A percentile compares a stretch with the other conserved stretches of the same genome.
These are phyloP conservation scores for Australoheros scitulus DNA, from an alignment of 2,113 vertebrate genomes.

Conservation along the genomic window DNA sequence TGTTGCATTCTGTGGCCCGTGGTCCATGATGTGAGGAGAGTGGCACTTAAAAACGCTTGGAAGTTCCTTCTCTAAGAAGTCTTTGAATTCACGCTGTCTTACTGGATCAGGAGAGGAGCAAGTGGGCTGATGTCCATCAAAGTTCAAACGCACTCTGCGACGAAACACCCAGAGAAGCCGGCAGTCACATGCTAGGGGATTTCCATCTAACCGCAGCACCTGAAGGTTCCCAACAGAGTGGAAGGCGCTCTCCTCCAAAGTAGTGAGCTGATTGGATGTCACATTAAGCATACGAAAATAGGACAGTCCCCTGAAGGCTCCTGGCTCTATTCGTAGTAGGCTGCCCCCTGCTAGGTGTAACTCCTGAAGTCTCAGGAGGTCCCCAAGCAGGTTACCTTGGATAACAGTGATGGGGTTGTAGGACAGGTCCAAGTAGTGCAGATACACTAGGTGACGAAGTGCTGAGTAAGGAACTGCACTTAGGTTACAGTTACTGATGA, in stretches of 20 bases:
- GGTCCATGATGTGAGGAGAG: conserved; percentile 80
- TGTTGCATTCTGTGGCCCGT: conserved; percentile 72
- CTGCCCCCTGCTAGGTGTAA: conserved; percentile 84
- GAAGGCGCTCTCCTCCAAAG: conserved; percentile 86
- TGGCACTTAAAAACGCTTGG: conserved; percentile 84
- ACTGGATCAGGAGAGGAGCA: conserved; percentile 78
- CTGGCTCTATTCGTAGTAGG: conserved; percentile 83
- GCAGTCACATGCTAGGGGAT: conserved; percentile 90
- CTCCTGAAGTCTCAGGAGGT: conserved; percentile 85
- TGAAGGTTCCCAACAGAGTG: conserved; percentile 86
- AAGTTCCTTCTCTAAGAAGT: conserved; percentile 84
- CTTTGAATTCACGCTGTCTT: conserved; percentile 80
- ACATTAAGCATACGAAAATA: conserved; percentile 86
- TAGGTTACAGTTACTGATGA: conserved; percentile 85
- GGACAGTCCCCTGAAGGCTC: conserved; percentile 84
- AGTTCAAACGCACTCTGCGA: conserved; percentile 79
- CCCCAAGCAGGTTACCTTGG: conserved; percentile 75
- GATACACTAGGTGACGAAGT: conserved; percentile 82
- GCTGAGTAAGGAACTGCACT: conserved; percentile 83
- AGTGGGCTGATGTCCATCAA: conserved; percentile 82
- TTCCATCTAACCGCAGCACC: conserved; percentile 84
- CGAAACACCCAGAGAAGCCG: conserved; percentile 88
- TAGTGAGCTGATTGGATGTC: conserved; percentile 84
- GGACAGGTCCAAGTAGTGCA: conserved; percentile 86
- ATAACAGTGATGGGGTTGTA: conserved; percentile 87